Base-by-base conservation (phyloP, 1,140 invertebrate species). In the Apis laboriosa region DNA sequence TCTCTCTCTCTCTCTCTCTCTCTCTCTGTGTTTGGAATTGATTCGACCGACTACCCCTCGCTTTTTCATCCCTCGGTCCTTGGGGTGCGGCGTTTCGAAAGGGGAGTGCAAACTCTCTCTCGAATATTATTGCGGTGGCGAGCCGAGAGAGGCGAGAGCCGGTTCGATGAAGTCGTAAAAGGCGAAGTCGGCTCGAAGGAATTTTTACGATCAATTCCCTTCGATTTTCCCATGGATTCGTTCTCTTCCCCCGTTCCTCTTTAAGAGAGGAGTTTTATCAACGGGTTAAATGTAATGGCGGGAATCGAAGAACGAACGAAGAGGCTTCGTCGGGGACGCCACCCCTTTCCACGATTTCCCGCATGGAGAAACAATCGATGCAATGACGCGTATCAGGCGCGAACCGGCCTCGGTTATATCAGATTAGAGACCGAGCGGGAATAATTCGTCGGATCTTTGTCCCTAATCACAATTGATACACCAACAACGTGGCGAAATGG, bases 401-500 rank as follows among this genome's bases (percentile, higher is more conserved):
- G 71, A 67, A 61, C 71, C 66, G 77, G 84, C 80, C 73, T 80
- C 84, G 86, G 84, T 85, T 89, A 89, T 89, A 89, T 89, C 88
- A 88, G 84, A 89, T 89, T 89, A 89, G 88, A 89, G 88, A 88
- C 86, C 87, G 86, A 85, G 78, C 87, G 88, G 84, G 86, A 88
- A 89, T 89, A 89, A 89, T 89, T 89, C 88, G 88, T 89, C 88
- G 88, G 86, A 89, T 89, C 88, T 89, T 89, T 89, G 88, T 89
- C 88, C 86, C 88, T 89, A 89, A 89, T 89, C 88, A 89, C 86
- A 89, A 89, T 89, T 88, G 88, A 89, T 89, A 89, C 86, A 89
- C 84, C 87, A 84, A 88, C 86, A 85, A 78, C 83, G 86, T 80
- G 87, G 64, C 79, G 85, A 79, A 88, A 88, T 85, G 87, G 86